phyloP scores from a whole-genome alignment of 2,113 vertebrate species.

The Otolemur garnettii region DNA sequence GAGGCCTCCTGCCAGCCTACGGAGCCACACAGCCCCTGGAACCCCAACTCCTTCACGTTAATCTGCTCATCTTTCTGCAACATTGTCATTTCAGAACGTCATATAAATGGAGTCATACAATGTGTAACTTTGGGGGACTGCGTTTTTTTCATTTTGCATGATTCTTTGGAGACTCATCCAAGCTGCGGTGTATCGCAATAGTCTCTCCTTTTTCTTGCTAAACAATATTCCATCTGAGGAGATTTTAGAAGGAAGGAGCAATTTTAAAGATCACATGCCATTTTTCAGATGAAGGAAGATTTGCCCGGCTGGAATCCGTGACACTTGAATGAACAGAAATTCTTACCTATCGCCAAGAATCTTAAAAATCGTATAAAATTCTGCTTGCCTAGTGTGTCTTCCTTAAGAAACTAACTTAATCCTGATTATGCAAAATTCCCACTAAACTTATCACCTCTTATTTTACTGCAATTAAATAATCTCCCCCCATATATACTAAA shows the following conservation, averaged over 20 bases:
- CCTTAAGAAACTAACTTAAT: background rate
- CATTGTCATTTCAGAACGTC: background rate
- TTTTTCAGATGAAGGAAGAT: background rate
- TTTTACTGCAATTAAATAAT: constrained; percentile 61
- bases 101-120: background rate
- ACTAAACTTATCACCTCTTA: background rate
- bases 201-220: background rate
- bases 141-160: background rate
- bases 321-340: background rate
- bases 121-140: fast-evolving
- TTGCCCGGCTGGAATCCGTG: background rate
- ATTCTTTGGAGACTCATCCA: background rate
- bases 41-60: fast-evolving
- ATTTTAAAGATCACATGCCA: background rate
- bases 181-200: background rate
- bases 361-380: background rate
- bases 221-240: constrained; percentile 7
- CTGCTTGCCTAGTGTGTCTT: background rate
- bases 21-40: background rate
- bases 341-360: background rate
- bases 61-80: background rate
- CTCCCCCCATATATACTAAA: constrained; percentile 76
- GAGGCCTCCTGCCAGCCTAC: too few species aligned
- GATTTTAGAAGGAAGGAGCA: background rate
- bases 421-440: background rate